Conservation (phyloP, 2,888 invertebrate genomes). For the Gordius sp. region DNA sequence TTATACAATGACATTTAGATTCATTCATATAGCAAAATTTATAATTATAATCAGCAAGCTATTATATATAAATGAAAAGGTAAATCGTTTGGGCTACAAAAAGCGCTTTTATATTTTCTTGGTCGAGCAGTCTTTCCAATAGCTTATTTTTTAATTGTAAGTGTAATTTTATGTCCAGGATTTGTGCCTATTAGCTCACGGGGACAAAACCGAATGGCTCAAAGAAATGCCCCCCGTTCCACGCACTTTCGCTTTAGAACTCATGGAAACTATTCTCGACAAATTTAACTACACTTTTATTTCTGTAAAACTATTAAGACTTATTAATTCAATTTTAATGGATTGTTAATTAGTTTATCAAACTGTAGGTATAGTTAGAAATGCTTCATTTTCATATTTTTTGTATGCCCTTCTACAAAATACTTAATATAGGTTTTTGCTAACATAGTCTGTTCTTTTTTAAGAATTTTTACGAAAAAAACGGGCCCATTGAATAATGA, state of each 20-base stretch:
- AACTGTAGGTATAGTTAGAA: too few species aligned
- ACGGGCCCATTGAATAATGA: too few species aligned
- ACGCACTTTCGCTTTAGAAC: conserved; percentile 72
- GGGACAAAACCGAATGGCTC: conserved; percentile 79
- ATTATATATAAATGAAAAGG: too few species aligned
- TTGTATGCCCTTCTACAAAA: too few species aligned
- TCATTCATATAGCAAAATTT: too few species aligned
- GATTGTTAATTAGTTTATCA: not conserved
- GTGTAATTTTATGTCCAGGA: conserved; percentile 38
- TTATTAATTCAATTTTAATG: not conserved
- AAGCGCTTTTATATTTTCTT: too few species aligned
- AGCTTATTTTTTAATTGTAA: conserved; percentile 18
- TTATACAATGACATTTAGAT: too few species aligned
- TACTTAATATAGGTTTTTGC: too few species aligned
- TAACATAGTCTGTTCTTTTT: too few species aligned
- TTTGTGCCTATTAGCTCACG: conserved; percentile 76
- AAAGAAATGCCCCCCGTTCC: conserved; percentile 87
- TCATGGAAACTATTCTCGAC: conserved; percentile 67
- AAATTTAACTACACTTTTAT: conserved; percentile 32
- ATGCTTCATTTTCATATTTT: conserved; percentile 9
- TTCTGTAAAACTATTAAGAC: conserved; percentile 24
- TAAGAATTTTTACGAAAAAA: too few species aligned
- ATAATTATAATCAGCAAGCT: too few species aligned
- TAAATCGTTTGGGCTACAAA: too few species aligned
- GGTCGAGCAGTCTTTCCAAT: not conserved